These are phyloP conservation scores for Scaptomyza cyrtandrae DNA, from an alignment of 2,888 invertebrate species.

Conservation along the genomic window DNA sequence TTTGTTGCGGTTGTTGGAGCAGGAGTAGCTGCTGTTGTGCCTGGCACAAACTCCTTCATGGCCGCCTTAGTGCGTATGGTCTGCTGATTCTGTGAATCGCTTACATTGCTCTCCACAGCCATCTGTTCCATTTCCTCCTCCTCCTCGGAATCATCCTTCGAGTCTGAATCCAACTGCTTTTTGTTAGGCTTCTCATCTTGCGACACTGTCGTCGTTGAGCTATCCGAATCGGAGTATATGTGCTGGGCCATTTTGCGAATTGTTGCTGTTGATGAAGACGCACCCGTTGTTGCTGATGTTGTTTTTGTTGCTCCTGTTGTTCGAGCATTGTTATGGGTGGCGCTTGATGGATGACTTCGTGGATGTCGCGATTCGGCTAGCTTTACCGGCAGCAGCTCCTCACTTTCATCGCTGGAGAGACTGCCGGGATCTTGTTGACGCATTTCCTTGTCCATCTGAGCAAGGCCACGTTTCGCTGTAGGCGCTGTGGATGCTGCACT, in stretches of 20 bases:
- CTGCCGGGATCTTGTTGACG: constrained; percentile 86
- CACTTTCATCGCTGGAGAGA: constrained; percentile 94
- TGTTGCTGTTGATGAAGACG: constrained; percentile 9
- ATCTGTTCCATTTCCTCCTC: constrained; percentile 76
- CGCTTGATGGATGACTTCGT: constrained; percentile 7
- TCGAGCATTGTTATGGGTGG: constrained; percentile 6
- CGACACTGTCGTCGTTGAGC: constrained; percentile 61
- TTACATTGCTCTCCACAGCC: constrained; percentile 87
- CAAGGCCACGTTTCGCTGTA: constrained; percentile 84
- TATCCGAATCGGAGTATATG: constrained; percentile 92
- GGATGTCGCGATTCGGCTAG: constrained; percentile 34
- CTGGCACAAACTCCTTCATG: constrained; percentile 91
- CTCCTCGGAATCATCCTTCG: constrained; percentile 79
- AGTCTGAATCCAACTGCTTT: neutral
- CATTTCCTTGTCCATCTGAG: constrained; percentile 90
- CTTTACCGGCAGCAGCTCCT: constrained; percentile 89
- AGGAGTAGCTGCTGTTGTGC: constrained; percentile 57
- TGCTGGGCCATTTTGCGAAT: constrained; percentile 87
- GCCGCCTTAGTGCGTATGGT: constrained; percentile 92
- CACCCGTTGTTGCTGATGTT: constrained; percentile 11
- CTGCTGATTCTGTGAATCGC: constrained; percentile 88
- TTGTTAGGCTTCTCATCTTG: constrained; percentile 19
- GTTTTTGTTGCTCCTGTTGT: neutral
- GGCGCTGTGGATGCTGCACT: constrained; percentile 27
- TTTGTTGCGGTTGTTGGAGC: constrained; percentile 28